These are phyloP conservation scores for Stomatorhinus ivindoensis DNA, from an alignment of 2,113 vertebrate species.

Conservation along the genomic window DNA sequence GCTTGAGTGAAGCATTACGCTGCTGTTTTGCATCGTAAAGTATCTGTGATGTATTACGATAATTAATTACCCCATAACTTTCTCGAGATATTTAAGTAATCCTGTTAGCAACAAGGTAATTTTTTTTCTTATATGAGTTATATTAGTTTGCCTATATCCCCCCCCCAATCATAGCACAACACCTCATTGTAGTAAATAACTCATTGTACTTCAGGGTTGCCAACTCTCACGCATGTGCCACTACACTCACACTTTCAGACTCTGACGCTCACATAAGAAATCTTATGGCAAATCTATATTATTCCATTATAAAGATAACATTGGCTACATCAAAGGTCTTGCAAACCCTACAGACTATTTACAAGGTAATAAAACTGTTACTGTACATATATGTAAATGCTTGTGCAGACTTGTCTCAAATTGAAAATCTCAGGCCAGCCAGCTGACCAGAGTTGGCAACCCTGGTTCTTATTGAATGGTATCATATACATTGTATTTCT, in stretches of 20 bases:
- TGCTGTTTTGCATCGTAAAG: neutral
- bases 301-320: no score
- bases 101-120: neutral
- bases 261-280: no score
- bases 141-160: neutral
- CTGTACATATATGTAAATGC: no score
- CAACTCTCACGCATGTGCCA: no score
- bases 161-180: neutral
- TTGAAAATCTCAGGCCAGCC: no score
- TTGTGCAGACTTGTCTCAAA: no score
- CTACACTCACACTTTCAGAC: no score
- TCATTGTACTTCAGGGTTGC: neutral
- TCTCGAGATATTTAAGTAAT: neutral
- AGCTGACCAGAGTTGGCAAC: no score
- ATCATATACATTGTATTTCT: neutral
- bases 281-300: no score
- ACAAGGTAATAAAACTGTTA: no score
- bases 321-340: no score
- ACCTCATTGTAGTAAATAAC: neutral
- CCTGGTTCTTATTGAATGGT: neutral
- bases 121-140: neutral
- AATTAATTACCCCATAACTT: neutral
- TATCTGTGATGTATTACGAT: neutral
- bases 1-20: neutral
- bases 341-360: no score